Evolutionary conservation across 2,888 invertebrate genomes (phyloP).

Genomic region (Platycheirus albimanus): DNA sequence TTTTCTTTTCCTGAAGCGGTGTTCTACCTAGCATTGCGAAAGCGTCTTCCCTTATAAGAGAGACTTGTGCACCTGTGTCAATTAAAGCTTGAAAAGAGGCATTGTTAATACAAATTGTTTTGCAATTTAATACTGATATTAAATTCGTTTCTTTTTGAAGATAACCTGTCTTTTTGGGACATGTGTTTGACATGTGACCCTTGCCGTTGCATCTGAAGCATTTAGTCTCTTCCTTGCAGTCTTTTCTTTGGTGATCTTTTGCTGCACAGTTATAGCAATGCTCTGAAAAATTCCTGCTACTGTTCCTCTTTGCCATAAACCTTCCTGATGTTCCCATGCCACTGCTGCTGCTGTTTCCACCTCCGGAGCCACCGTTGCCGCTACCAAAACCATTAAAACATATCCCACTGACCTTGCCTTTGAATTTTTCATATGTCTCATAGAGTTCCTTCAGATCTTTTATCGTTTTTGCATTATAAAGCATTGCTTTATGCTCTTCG

Average conservation of each 20-base stretch:
- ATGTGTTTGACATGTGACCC: conserved; percentile 74
- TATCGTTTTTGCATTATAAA: conserved; percentile 9
- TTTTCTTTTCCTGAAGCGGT: not conserved
- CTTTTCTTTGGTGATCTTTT: conserved; percentile 33
- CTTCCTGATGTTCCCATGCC: not conserved
- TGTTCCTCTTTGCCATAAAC: not conserved
- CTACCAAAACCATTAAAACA: not conserved
- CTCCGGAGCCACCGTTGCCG: too few species aligned
- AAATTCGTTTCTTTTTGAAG: not conserved
- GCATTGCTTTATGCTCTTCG: conserved; percentile 9
- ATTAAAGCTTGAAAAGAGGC: conserved; percentile 27
- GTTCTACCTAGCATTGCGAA: not conserved
- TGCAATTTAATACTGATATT: not conserved
- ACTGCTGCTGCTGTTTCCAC: not conserved
- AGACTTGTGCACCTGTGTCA: conserved; percentile 36
- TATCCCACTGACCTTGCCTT: not conserved
- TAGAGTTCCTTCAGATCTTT: conserved; percentile 43
- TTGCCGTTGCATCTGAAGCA: conserved; percentile 77
- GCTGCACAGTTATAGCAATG: conserved; percentile 61
- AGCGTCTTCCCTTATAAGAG: conserved; percentile 21
- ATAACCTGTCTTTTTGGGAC: not conserved
- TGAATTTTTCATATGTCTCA: conserved; percentile 25
- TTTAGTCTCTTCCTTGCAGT: conserved; percentile 76
- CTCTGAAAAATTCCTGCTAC: not conserved
- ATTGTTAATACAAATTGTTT: not conserved